Base-by-base conservation (phyloP, 53 echinoderm and acorn worm genomes). In the Stichopus horrens region DNA sequence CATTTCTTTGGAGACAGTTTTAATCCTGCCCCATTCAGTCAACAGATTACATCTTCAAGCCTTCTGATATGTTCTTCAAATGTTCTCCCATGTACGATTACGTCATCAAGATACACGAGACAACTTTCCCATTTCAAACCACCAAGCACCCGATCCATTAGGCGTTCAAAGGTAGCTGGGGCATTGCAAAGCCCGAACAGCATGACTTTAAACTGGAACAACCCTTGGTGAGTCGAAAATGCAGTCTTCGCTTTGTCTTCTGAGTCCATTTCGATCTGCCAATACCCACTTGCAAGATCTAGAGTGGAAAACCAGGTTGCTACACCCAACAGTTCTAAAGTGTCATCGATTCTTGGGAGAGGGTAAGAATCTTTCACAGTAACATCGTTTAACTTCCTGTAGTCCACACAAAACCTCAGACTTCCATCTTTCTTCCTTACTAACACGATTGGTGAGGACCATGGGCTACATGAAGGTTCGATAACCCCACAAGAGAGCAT, bases 1-100 rank as follows among this genome's bases (percentile, higher is more conserved):
- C 83, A 83, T 57, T 83, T 83, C 83, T 83, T 58, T 1, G 83
- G 83, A 7, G 83, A 83, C 63, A 60, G 83, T 21, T 83, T 83
- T 0, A 83, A 21, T 6, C 83, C 83, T 83, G 83, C 83, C 21
- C 5, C 5, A 20, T 4, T 83, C 18, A 83, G 60, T 5, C 83
- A 60, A 1, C 59, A 5, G 0, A 83, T 0, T 21, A 83, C 83
- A 20, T 83, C 83, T 57, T 21, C 58, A 7, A 58, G 58, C 5
- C 83, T 6, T 0, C 0, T 0, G 0, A 37, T 10, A 19, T 83
- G 83, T 11, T 59, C 60, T 59, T 22, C 60, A 59, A 59, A 59
- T 4, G 59, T 58, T 23, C 20, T 6, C 4, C 22, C 66, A 13
- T 59, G 52, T 1, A 83, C 51, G 22, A 83, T 83, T 4, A 83